phyloP scores from a whole-genome alignment of 64 coral and sea anemone genomes.

The Montipora cactus region DNA sequence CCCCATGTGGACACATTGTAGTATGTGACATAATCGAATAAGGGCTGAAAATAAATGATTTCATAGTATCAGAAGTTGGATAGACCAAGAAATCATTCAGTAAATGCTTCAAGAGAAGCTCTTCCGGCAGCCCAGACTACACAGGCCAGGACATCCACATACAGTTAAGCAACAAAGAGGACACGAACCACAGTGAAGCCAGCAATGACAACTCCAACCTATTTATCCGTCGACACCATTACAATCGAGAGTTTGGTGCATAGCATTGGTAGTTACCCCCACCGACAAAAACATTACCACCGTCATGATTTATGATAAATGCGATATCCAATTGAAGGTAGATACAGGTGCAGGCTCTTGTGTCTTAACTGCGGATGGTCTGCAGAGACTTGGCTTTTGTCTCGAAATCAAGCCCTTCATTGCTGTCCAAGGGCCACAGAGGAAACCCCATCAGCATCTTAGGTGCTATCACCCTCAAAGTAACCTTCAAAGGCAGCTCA shows the following conservation, averaged over 20 bases:
- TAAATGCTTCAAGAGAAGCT: no score
- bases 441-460: constrained; percentile 46
- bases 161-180: background rate
- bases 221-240: background rate
- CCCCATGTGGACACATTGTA: no score
- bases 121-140: no score
- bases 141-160: constrained; percentile 14
- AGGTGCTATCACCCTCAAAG: background rate
- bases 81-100: no score
- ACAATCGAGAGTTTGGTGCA: constrained; percentile 24
- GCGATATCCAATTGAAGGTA: constrained; percentile 45
- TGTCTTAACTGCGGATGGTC: constrained; percentile 44
- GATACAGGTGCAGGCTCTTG: constrained; percentile 52
- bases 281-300: no score
- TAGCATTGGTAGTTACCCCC: no score
- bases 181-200: background rate
- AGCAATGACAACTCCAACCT: constrained; percentile 4
- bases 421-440: constrained; percentile 34
- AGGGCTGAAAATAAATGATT: no score
- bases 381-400: constrained; percentile 31
- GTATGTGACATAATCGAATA: no score
- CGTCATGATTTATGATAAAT: background rate
- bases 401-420: constrained; percentile 30
- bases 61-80: no score
- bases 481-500: constrained; percentile 46